Evolutionary conservation across 2,113 vertebrate species (phyloP).

Genomic region (Notothenia coriiceps): DNA sequence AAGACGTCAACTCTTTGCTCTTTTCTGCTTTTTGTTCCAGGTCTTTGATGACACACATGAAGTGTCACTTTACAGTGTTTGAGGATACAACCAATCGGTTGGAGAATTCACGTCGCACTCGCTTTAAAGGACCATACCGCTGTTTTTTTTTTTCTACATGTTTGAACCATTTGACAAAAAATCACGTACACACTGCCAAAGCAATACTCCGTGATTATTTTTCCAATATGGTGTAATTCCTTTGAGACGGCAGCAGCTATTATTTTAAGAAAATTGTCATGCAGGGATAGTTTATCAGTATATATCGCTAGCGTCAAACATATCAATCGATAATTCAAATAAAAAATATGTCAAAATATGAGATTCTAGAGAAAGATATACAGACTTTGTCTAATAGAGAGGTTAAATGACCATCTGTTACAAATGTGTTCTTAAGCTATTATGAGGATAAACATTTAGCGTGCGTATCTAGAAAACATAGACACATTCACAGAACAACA

Average conservation of each 20-base stretch:
- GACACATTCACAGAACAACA: no score
- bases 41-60: neutral
- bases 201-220: neutral
- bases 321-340: no score
- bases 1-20: neutral
- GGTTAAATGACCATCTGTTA: no score
- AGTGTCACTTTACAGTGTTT: neutral
- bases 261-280: neutral
- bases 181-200: no score
- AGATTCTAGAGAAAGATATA: no score
- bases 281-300: neutral
- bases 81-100: neutral
- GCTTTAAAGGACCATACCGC: constrained; percentile 17
- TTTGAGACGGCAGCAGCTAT: neutral
- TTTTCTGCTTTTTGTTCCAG: constrained; percentile 19
- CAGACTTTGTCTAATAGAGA: no score
- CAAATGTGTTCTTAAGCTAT: no score
- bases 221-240: no score
- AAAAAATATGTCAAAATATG: no score
- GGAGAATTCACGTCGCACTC: neutral
- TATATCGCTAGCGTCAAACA: neutral
- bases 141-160: neutral
- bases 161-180: neutral
- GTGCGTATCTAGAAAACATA: no score
- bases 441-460: no score